phyloP scores from a whole-genome alignment of 2,888 invertebrate genomes.

The Hartigia nigra region DNA sequence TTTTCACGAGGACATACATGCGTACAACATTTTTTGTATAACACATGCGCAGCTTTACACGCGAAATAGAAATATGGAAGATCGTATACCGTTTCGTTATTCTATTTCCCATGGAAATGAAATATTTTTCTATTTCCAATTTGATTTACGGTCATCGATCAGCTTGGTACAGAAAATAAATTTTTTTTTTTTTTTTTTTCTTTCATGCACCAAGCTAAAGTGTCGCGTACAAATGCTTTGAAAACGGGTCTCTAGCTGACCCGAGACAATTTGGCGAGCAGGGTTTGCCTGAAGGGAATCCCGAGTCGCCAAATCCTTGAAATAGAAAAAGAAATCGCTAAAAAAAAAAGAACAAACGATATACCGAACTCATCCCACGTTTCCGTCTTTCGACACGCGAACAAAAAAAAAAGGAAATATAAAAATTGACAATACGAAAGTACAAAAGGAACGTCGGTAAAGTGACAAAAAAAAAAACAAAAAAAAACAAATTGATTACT shows the following conservation, averaged over 20 bases:
- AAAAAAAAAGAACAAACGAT: neutral
- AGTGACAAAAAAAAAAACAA: slow-evolving; percentile 14
- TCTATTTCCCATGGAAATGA: neutral
- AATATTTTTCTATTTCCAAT: neutral
- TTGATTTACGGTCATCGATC: neutral
- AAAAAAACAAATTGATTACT: slow-evolving; percentile 22
- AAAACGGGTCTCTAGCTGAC: neutral
- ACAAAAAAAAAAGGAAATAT: slow-evolving; percentile 24
- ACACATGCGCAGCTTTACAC: neutral
- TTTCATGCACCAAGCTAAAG: neutral
- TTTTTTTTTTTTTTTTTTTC: neutral
- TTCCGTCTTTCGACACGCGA: slow-evolving; percentile 20
- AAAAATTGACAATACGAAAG: neutral
- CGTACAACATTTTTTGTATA: neutral
- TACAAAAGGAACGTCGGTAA: neutral
- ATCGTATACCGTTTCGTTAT: neutral
- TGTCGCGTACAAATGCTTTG: neutral
- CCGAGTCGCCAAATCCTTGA: neutral
- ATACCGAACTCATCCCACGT: neutral
- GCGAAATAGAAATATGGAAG: neutral
- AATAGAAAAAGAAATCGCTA: neutral
- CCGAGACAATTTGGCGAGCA: neutral
- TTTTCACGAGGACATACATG: neutral
- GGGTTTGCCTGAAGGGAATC: neutral
- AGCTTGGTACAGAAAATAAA: neutral